These are phyloP conservation scores for Pemphredon lugubris DNA, from an alignment of 2,888 invertebrate species.

Conservation along the genomic window DNA sequence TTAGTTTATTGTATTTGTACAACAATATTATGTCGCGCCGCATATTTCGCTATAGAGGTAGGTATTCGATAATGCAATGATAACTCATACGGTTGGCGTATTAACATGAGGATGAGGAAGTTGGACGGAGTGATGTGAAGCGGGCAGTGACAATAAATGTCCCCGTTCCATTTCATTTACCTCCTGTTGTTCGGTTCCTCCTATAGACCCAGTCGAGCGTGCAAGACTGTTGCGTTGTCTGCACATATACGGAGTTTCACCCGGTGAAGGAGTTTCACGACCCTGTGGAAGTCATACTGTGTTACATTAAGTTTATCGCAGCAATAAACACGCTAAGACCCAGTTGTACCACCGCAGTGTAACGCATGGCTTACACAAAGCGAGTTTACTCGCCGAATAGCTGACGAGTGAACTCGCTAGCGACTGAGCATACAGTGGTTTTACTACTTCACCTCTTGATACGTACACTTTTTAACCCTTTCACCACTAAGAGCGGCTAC, in stretches of 20 bases:
- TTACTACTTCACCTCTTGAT: no score
- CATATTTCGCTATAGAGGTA: slow-evolving; percentile 63
- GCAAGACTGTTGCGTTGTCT: slow-evolving; percentile 88
- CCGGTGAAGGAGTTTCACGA: slow-evolving; percentile 88
- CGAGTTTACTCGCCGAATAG: no score
- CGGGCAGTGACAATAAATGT: slow-evolving; percentile 75
- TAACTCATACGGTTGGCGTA: slow-evolving; percentile 68
- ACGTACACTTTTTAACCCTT: no score
- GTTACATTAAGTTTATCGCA: no score
- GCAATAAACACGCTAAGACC: no score
- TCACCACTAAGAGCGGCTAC: no score
- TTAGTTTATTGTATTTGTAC: slow-evolving; percentile 66
- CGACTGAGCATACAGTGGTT: no score
- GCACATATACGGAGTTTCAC: slow-evolving; percentile 90
- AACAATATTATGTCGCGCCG: slow-evolving; percentile 62
- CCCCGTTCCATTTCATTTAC: slow-evolving; percentile 80
- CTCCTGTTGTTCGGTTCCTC: slow-evolving; percentile 75
- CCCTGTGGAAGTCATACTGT: no score
- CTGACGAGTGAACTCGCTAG: no score
- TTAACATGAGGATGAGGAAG: slow-evolving; percentile 68
- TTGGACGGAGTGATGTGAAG: slow-evolving; percentile 75
- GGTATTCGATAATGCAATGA: slow-evolving; percentile 56
- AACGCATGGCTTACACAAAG: no score
- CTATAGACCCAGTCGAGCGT: slow-evolving; percentile 78
- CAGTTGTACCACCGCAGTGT: no score